Base-by-base conservation (phyloP, 2,113 vertebrate species). In the Gila orcuttii region DNA sequence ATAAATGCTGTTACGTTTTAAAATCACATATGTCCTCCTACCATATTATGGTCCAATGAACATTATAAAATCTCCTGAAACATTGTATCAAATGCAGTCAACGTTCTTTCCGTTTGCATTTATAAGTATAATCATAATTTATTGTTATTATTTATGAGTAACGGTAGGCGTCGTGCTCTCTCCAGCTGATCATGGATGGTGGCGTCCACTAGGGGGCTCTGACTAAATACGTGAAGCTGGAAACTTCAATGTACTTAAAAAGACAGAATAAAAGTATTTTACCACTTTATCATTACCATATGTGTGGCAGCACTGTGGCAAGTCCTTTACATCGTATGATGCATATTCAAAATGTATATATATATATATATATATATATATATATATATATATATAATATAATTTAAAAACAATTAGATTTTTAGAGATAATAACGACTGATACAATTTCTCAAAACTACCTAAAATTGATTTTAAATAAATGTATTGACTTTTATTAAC, bases 41-140 rank as follows among this genome's bases (percentile, higher is more conserved):
- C 87, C 87, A 86, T 86, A 66, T 84, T 76, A 81, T 45, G 76
- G 42, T 86, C 83, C 79, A 39, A 25, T 13, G 75, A 78, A 19
- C 33, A 66, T 75, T 66, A 33, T 80, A 28, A 77, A 50, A 31
- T 9, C 77, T 76, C 45, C 59, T 55, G 10, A 80, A 31, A 86
- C 82, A 83, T 83, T 71, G 55, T 59, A 79, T 79, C 68, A 80
- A 69, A 62, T 19, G 28, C 77, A 19, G 12, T 33, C 28, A 81
- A 85, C 62, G 62, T 69, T 50, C 28, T 52, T 50, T 45, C 15
- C 45, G 62, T 82, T 10, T 21, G 42, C 11, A 66, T 62, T 66
- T 25, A 52, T 68, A 50, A 50, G 42, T 69, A 36, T 7, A 12
- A 33, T 31, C 79, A 82, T 82, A 69, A 69, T 82, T 81, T 47